A percentile compares a stretch with the other conserved stretches of the same genome.
Evolutionary conservation across 2,113 vertebrate species (phyloP).

Genomic region (Pseudolaguvia tuberculata): DNA sequence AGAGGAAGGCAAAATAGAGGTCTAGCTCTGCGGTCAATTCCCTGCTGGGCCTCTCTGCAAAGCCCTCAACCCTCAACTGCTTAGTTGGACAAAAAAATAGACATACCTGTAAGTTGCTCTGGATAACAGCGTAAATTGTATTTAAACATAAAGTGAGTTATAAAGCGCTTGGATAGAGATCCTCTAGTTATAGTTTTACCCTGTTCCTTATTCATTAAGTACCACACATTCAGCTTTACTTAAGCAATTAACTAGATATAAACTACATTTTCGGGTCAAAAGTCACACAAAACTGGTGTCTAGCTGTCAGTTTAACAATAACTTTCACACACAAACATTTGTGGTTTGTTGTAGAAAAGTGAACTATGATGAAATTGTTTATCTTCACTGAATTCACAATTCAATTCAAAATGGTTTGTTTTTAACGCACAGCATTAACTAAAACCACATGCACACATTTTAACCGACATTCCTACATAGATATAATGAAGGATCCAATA

Average conservation of each 20-base stretch:
- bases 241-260: conserved; percentile 17
- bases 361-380: not conserved
- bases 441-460: not conserved
- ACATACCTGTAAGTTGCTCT: too few species aligned
- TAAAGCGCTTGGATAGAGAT: not conserved
- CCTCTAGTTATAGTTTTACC: not conserved
- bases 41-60: too few species aligned
- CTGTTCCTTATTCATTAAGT: not conserved
- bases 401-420: not conserved
- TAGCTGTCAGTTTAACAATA: conserved; percentile 6
- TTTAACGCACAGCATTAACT: not conserved
- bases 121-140: too few species aligned
- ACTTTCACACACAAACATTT: not conserved
- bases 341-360: not conserved
- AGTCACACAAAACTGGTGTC: conserved; percentile 7
- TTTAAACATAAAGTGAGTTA: not conserved
- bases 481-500: conserved; percentile 15
- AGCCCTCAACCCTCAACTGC: too few species aligned
- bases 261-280: conserved; percentile 24
- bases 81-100: too few species aligned
- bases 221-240: not conserved
- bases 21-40: too few species aligned
- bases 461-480: conserved; percentile 7
- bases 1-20: too few species aligned
- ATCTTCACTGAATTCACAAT: not conserved